phyloP scores from a whole-genome alignment of 2,113 vertebrate species.

The Pteropus alecto region DNA sequence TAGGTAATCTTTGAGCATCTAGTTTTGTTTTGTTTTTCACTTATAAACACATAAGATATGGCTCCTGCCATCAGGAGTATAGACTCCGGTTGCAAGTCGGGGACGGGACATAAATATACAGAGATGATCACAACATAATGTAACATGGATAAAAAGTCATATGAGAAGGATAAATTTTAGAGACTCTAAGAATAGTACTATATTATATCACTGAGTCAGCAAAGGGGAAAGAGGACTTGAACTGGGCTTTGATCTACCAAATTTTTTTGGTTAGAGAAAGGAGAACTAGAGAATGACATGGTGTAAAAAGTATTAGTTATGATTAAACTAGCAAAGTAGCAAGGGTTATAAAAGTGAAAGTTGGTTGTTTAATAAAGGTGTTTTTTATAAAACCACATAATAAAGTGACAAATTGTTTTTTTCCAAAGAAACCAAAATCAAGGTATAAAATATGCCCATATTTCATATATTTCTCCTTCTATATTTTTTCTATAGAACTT shows the following conservation, averaged over 20 bases:
- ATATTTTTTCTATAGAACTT: not conserved
- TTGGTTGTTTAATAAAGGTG: not conserved
- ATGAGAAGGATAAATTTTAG: not conserved
- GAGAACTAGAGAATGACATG: not conserved
- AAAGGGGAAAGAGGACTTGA: not conserved
- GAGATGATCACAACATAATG: not conserved
- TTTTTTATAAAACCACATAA: not conserved
- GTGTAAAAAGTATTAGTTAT: not conserved
- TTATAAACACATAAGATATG: not conserved
- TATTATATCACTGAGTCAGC: not conserved
- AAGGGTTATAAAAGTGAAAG: not conserved
- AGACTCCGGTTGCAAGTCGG: not conserved
- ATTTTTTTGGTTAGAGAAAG: not conserved
- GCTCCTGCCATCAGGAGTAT: not conserved
- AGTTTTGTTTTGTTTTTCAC: not conserved
- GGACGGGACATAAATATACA: not conserved
- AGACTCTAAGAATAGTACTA: not conserved
- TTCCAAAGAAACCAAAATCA: not conserved
- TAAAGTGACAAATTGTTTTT: not conserved
- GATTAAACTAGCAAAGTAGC: not conserved
- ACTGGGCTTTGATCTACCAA: too few relatives aligned
- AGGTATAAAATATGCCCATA: not conserved
- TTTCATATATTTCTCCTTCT: not conserved
- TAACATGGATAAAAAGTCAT: not conserved
- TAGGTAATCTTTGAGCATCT: not conserved